Base-by-base conservation (phyloP, 2,113 vertebrate species). In the Thamnophis sirtalis region DNA sequence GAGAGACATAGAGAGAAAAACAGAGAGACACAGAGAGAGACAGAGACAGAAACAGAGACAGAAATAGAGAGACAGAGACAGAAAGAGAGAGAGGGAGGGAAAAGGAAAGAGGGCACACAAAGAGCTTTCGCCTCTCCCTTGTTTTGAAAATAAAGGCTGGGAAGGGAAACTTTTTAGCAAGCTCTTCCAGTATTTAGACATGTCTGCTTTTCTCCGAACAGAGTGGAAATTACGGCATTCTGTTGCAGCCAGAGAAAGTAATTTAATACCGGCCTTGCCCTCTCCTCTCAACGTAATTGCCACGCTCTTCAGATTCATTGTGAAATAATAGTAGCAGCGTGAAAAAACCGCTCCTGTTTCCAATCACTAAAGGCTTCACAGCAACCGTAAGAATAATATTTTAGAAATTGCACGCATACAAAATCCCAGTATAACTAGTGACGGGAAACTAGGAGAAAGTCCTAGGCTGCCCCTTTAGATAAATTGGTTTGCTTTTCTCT, bases 271-370 rank as follows among this genome's bases (percentile, higher is more conserved):
- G 21, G 48, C 43, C 49, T 60, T 38, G 28, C 50, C 49, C 54
- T 54, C 54, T 3, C 5, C 6, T 7, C 0, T 43, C 10, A 89
- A 84, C 92, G 89, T 95, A 86, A 95, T 93, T 94, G 91, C 49
- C 3, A 60, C 86, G 92, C 95, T 89, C 92, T 93, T 95, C 60
- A 50, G 88, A 94, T 94, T 50, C 80, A 93, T 73, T 92, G 93
- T 0, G 0, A 84, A 91, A 89, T 88, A 93, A 93, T 95, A 93
- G 93, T 94, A 89, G 89, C 94, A 87, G 89, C 92, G 73, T 0
- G 0, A 58, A 87, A 91, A 60, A 92, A 53, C 84, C 93, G 91
- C 91, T 95, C 80, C 21, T 6, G 0, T 13, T 84, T 21, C 50
- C 84, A 87, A 86, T 89, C 93, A 68, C n/a, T 3, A 49, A 84